These are phyloP conservation scores for Choloepus didactylus DNA, from an alignment of 2,797 vertebrate species.

Conservation along the genomic window DNA sequence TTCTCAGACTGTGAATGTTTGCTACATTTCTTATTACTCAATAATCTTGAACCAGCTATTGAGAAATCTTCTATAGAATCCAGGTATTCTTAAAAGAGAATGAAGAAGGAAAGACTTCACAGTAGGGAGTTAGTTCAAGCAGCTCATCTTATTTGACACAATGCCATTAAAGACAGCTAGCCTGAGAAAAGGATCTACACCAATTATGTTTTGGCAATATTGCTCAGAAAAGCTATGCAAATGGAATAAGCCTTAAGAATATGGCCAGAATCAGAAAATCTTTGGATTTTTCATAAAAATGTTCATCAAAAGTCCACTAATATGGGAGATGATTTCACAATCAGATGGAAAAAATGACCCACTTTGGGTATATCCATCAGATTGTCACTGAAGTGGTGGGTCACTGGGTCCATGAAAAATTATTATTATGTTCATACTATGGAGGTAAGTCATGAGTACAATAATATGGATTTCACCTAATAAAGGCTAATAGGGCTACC, in stretches of 20 bases:
- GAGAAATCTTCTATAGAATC: neutral
- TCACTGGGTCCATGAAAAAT: neutral
- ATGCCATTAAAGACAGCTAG: neutral
- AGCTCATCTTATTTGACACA: neutral
- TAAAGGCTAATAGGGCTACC: neutral
- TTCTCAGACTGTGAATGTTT: neutral
- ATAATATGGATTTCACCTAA: neutral
- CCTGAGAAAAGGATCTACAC: neutral
- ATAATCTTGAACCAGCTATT: neutral
- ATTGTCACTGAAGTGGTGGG: neutral
- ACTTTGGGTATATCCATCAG: neutral
- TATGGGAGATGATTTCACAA: neutral
- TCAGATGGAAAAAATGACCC: neutral
- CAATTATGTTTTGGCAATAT: neutral
- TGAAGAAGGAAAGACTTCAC: neutral
- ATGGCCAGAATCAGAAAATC: neutral
- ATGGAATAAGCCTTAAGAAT: neutral
- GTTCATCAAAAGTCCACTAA: neutral
- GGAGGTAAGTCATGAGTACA: neutral
- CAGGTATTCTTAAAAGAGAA: neutral
- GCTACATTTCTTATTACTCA: neutral
- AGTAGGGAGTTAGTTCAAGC: neutral
- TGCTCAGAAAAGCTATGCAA: neutral
- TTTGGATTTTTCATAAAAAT: neutral
- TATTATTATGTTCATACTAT: neutral